Conservation (phyloP, 2,888 invertebrate species). For the Liopterus haemorrhoidalis region DNA sequence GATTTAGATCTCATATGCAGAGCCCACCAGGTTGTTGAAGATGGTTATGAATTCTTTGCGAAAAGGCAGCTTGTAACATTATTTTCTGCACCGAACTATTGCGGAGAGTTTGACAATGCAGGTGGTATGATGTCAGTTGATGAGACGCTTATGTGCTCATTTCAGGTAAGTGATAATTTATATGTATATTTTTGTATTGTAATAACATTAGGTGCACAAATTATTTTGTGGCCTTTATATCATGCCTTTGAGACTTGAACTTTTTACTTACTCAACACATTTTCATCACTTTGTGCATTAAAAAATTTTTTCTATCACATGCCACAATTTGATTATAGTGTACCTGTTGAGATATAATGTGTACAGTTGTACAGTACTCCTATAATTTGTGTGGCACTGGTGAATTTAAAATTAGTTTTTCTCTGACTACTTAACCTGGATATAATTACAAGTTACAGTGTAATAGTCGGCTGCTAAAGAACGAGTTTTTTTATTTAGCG, state of each 20-base stretch:
- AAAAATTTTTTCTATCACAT: too few relatives aligned
- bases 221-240: conserved; percentile 6
- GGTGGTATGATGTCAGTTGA: conserved; percentile 99
- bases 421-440: too few relatives aligned
- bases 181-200: conserved; percentile 22
- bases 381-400: too few relatives aligned
- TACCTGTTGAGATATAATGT: too few relatives aligned
- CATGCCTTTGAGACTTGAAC: background rate
- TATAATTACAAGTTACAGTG: too few relatives aligned
- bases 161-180: conserved; percentile 69
- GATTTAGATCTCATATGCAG: conserved; percentile 96
- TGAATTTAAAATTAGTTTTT: too few relatives aligned
- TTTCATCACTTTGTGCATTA: background rate
- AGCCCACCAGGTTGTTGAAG: conserved; percentile 98
- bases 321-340: too few relatives aligned
- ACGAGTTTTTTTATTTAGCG: too few relatives aligned
- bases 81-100: conserved; percentile 98
- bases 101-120: conserved; percentile 98
- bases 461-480: too few relatives aligned
- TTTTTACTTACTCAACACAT: background rate
- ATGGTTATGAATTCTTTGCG: conserved; percentile 99
- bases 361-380: too few relatives aligned
- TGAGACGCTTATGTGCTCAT: conserved; percentile 98
- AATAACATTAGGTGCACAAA: conserved; percentile 5
- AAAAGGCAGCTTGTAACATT: conserved; percentile 96